Evolutionary conservation across 1,140 invertebrate species (phyloP).

Genomic region (Drosophila sturtevanti): DNA sequence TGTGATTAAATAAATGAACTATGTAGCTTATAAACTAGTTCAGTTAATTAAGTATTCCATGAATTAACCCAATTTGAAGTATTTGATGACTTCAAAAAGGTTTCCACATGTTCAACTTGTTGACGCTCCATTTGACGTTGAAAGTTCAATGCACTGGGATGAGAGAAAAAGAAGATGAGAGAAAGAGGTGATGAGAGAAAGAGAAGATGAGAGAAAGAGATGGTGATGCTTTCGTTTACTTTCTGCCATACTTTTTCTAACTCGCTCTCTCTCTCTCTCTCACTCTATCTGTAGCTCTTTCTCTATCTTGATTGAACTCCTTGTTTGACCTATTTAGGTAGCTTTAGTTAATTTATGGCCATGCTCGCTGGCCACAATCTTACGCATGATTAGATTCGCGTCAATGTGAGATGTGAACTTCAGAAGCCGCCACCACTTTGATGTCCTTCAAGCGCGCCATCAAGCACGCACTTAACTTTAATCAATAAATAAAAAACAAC

Average conservation of each 20-base stretch:
- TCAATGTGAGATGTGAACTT: constrained; percentile 26
- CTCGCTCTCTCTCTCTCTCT: not conserved
- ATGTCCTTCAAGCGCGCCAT: constrained; percentile 46
- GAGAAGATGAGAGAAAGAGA: not conserved
- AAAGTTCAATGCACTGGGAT: constrained; percentile 71
- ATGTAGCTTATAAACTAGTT: too few relatives aligned
- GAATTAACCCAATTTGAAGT: constrained; percentile 49
- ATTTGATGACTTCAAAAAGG: constrained; percentile 62
- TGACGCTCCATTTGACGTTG: constrained; percentile 74
- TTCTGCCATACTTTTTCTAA: not conserved
- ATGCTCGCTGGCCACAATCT: constrained; percentile 47
- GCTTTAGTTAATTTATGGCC: constrained; percentile 46
- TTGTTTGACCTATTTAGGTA: constrained; percentile 43
- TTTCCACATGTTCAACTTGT: constrained; percentile 56
- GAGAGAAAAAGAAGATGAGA: not conserved
- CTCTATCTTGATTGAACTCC: not conserved
- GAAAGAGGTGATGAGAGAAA: not conserved
- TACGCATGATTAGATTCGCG: constrained; percentile 65
- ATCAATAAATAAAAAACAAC: constrained; percentile 3
- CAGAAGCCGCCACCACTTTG: constrained; percentile 43
- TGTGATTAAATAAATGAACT: constrained; percentile 1
- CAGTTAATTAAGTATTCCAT: not conserved
- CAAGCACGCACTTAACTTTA: constrained; percentile 18
- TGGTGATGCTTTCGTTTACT: not conserved
- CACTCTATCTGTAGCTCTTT: not conserved